Percentiles rank a stretch among this genome's conserved stretches.
Conservation (phyloP, 2,888 invertebrate genomes). For the Zygaena filipendulae region DNA sequence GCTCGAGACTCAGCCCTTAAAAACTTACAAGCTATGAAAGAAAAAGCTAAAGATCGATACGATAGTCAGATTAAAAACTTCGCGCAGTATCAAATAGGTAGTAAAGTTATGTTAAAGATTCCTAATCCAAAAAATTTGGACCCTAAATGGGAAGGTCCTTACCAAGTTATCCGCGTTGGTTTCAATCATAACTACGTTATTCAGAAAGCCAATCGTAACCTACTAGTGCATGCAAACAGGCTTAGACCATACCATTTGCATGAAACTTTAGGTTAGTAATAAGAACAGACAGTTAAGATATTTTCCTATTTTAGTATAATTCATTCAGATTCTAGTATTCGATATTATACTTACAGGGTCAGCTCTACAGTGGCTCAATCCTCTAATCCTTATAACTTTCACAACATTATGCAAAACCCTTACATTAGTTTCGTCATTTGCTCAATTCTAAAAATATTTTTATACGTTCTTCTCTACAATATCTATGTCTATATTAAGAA, state of each 20-base stretch:
- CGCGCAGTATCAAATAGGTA: slow-evolving; percentile 17
- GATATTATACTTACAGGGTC: slow-evolving; percentile 10
- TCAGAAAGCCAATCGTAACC: slow-evolving; percentile 13
- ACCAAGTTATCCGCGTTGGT: slow-evolving; percentile 5
- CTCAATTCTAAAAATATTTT: slow-evolving; percentile 13
- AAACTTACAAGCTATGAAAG: slow-evolving; percentile 21
- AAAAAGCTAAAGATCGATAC: slow-evolving; percentile 24
- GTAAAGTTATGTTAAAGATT: slow-evolving; percentile 17
- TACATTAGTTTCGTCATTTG: slow-evolving; percentile 15
- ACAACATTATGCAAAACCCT: slow-evolving; percentile 12
- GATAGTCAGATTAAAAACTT: slow-evolving; percentile 21
- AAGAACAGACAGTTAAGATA: no score
- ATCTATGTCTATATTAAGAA: slow-evolving; percentile 5
- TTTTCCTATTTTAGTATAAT: no score
- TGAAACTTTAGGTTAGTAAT: slow-evolving; percentile 2
- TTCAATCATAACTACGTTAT: slow-evolving; percentile 21
- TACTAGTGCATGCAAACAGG: slow-evolving; percentile 19
- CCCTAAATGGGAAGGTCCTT: slow-evolving; percentile 12
- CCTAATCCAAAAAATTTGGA: slow-evolving; percentile 12
- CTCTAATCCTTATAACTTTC: slow-evolving; percentile 1
- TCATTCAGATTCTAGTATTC: no score
- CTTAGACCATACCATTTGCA: slow-evolving; percentile 12
- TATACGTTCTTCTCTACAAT: slow-evolving; percentile 14
- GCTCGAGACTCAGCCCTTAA: slow-evolving; percentile 19
- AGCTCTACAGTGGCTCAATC: slow-evolving; percentile 4